phyloP scores from a whole-genome alignment of 1,140 invertebrate genomes.

The Cherax destructor region DNA sequence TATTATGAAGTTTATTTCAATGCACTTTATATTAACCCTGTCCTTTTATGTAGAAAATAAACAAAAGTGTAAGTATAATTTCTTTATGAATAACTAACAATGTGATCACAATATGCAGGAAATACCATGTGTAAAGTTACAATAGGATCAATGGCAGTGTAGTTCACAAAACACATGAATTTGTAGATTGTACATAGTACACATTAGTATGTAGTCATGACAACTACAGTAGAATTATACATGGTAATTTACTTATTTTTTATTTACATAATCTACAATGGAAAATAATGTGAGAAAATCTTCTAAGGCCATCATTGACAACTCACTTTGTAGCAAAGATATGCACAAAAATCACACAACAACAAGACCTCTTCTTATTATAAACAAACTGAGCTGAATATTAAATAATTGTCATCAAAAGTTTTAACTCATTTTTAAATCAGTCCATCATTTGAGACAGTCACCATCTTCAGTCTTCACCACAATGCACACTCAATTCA shows the following conservation, averaged over 20 bases:
- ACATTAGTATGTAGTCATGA: constrained; percentile 39
- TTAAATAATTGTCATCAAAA: not conserved
- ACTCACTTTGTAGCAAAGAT: not conserved
- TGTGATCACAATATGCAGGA: not conserved
- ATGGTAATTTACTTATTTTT: constrained; percentile 11
- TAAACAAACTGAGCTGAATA: not conserved
- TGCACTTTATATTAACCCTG: not conserved
- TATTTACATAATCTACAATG: constrained; percentile 35
- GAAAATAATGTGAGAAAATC: not conserved
- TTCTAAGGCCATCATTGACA: not conserved
- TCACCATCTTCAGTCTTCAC: not conserved
- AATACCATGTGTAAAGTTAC: not conserved
- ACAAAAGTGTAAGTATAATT: not conserved
- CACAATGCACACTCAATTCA: not conserved
- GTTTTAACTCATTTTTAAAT: not conserved
- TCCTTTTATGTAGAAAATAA: not conserved
- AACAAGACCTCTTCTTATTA: not conserved
- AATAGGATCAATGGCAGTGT: constrained; percentile 36
- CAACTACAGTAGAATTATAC: constrained; percentile 19
- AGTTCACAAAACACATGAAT: not conserved
- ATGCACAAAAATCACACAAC: constrained; percentile 8
- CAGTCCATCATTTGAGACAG: not conserved
- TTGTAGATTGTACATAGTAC: constrained; percentile 36
- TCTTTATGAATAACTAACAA: not conserved
- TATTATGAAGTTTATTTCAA: not conserved